These are phyloP conservation scores for Patella ulyssiponensis DNA, from an alignment of 2,888 invertebrate genomes.

Conservation along the genomic window DNA sequence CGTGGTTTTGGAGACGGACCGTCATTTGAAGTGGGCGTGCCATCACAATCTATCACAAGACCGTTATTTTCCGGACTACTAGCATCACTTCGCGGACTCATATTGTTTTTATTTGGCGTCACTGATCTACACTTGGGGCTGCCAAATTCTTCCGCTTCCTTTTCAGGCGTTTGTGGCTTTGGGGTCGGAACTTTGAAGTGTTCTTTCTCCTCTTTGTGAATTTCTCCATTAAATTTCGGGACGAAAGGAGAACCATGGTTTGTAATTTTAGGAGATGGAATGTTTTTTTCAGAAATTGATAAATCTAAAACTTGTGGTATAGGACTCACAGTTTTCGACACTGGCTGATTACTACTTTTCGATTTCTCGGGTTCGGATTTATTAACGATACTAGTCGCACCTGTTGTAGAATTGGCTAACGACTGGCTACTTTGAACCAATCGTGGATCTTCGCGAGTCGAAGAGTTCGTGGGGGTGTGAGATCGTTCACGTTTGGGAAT, in stretches of 20 bases:
- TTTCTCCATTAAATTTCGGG: slow-evolving; percentile 34
- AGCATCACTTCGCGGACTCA: slow-evolving; percentile 61
- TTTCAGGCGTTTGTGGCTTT: slow-evolving; percentile 10
- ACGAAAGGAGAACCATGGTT: neutral
- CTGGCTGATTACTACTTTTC: neutral
- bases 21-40: slow-evolving; percentile 35
- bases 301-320: neutral
- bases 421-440: neutral
- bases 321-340: neutral
- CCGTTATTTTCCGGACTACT: slow-evolving; percentile 70
- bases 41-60: slow-evolving; percentile 69
- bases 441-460: neutral
- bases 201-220: slow-evolving; percentile 12
- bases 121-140: slow-evolving; percentile 25
- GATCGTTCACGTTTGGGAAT: slow-evolving; percentile 1
- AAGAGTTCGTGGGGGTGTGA: neutral
- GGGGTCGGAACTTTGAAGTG: slow-evolving; percentile 17
- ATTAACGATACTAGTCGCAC: neutral
- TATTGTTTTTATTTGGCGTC: slow-evolving; percentile 38
- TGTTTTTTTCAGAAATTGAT: neutral
- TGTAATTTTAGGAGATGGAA: neutral
- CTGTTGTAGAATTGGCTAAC: neutral
- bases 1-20: slow-evolving; percentile 9
- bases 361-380: neutral
- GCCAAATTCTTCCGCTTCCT: slow-evolving; percentile 10